Conservation (phyloP, 2,113 vertebrate genomes). For the pig (Sus scrofa) region T2T-Sscrofa CM000827.6:91747501-91748000, state of each 20-base stretch:
- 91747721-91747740: conserved; percentile 49
- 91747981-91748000: no score
- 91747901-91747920: accelerated
- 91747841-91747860: not conserved
- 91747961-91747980: no score
- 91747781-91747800: conserved; percentile 15
- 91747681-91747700: not conserved
- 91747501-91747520: conserved; percentile 68
- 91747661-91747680: not conserved
- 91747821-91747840: not conserved
- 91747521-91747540: conserved; percentile 55
- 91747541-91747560: conserved; percentile 47
- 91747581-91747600: conserved; percentile 47
- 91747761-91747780: not conserved
- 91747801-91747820: not conserved
- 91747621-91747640: not conserved
- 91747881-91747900: not conserved
- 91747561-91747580: conserved; percentile 66
- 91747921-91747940: not conserved
- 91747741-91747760: not conserved
- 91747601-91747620: conserved; percentile 66
- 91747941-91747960: not conserved
- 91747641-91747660: conserved; percentile 51
- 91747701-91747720: conserved; percentile 22
- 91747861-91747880: not conserved